These are phyloP conservation scores for Phylloscopus trochilus DNA, from an alignment of 2,113 vertebrate species.

Conservation along the genomic window DNA sequence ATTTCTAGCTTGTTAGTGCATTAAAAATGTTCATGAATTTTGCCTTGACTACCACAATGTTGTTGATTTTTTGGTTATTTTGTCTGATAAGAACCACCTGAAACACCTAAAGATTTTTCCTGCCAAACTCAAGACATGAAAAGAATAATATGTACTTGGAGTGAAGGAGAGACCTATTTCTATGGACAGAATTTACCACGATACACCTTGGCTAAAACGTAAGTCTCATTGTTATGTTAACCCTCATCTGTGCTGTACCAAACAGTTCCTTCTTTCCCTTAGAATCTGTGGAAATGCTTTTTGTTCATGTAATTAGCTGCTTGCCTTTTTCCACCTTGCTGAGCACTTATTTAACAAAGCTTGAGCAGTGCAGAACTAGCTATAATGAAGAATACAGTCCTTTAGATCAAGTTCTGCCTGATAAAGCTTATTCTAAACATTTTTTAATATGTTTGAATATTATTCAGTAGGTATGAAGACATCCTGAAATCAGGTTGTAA, in stretches of 20 bases:
- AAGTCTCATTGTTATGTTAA: background rate
- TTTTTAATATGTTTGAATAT: background rate
- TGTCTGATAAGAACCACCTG: slow-evolving; percentile 59
- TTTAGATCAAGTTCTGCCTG: background rate
- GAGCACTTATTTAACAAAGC: background rate
- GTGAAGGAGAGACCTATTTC: slow-evolving; percentile 27
- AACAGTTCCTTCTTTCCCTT: background rate
- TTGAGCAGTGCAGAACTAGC: background rate
- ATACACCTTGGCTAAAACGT: slow-evolving; percentile 66
- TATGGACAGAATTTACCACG: background rate
- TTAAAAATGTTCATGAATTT: background rate
- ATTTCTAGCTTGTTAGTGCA: background rate
- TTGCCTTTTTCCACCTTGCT: background rate
- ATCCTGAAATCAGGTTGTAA: background rate
- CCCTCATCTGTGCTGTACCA: background rate
- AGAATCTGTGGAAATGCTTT: background rate
- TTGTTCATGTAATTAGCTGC: background rate
- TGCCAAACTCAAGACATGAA: slow-evolving; percentile 73
- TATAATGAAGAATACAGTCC: rapidly evolving
- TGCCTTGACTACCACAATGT: background rate
- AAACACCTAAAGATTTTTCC: slow-evolving; percentile 64
- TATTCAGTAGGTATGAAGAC: background rate
- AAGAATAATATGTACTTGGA: slow-evolving; percentile 71
- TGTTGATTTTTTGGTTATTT: background rate
- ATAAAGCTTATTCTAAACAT: background rate